Evolutionary conservation across 2,113 vertebrate species (phyloP), one percentile per base, ranked within the genome.

Genomic region (Phaethornis superciliosus): DNA sequence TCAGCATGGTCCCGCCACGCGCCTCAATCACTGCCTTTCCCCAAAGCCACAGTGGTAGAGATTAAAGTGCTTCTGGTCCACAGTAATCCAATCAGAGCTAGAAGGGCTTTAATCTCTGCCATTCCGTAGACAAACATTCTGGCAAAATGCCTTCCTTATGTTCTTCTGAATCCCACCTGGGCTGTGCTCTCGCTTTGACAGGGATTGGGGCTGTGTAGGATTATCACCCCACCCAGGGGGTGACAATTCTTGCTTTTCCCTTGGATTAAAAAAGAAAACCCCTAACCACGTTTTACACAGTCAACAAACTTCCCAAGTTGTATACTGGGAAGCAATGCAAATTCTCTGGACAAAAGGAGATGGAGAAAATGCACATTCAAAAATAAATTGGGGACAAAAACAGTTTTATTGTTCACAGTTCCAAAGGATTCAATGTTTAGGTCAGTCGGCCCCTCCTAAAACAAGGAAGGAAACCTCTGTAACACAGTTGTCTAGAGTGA

Each of bases 1-100:
- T 89, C 94, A 52, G 91, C 63, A 52, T n/a, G 81, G 94, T 92
- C 94, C 90, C 4, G 5, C 88, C 76, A 76, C 55, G 71, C 4
- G 2, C 90, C 96, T 96, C 96, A 85, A 44, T 95, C 95, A 85
- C 81, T 12, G 15, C 94, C 83, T 92, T 89, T 60, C 92, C 65
- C 47, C 88, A 88, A 65, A 88, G 70, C 35, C 95, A 91, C 91
- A 91, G 92, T 54, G 49, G 83, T 90, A 33, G 85, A 96, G 96
- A 97, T 97, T 94, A 95, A 97, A 97, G 94, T 60, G 95, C 91
- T 96, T 95, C 92, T 96, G 93, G 90, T 94, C 94, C 64, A 27
- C 26, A 63, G 89, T 96, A 97, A 98, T 97, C 96, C 96, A 96
- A 93, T 96, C 97, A 96, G 95, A 94, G 86, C 91, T 92, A 51